Evolutionary conservation across 1,140 invertebrate species (phyloP), one percentile per base, ranked within the genome.

Genomic region (Coenobita brevimanus): DNA sequence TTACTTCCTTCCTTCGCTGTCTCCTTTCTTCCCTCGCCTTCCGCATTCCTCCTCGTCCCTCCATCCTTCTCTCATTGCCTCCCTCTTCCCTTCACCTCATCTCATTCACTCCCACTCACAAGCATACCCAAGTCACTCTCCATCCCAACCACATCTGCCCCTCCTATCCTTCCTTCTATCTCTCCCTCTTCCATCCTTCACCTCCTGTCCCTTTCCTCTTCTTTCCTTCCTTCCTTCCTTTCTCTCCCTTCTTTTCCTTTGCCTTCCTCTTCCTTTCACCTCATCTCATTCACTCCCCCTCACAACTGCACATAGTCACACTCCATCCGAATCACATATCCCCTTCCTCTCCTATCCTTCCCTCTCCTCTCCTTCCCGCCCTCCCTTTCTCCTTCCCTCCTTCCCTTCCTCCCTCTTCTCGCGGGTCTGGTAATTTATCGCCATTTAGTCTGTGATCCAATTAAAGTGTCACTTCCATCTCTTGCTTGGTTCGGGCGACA

Each of bases 401-500:
- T 4, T 73, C 38, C 62, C 62, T 64, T 30, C 64, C n/a, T 13
- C 13, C 13, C n/a, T n/a, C 38, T 21, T 38, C 24, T n/a, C 67
- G 36, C 67, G 33, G 36, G 67, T 30, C 41, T 71, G 41, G 67
- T 71, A 71, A 71, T 71, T 71, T 71, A 71, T 71, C 67, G 67
- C 67, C 67, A 27, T 71, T 71, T 71, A 71, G 67, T 30, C 41
- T 71, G 33, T 71, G 67, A 71, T 71, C 33, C 24, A 71, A 71
- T 71, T 27, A 38, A 71, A 71, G 67, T 71, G 67, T 71, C 67
- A 38, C n/a, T 33, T 71, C 67, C 8, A 33, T 71, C 67, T 71
- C 67, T 38, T 71, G 67, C 41, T 71, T 57, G 54, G 13, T 57
- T 57, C 13, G n/a, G 10, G 13, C n/a, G 10, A 57, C 54, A 57